These are phyloP conservation scores for Vesta saturnalis DNA, from an alignment of 2,888 invertebrate genomes.

Conservation along the genomic window DNA sequence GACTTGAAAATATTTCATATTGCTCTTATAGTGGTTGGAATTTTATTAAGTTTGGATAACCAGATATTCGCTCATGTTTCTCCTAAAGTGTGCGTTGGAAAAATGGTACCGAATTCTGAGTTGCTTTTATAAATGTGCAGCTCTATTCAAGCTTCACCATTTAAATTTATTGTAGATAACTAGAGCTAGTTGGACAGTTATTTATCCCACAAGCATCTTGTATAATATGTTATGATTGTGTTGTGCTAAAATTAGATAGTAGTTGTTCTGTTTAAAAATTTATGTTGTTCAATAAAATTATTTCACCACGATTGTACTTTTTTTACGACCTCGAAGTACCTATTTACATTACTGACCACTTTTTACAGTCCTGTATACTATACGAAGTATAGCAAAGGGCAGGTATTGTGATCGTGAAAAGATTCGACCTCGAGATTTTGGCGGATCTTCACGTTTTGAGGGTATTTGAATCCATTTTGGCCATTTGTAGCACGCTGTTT, in stretches of 20 bases:
- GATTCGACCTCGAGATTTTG: too few species aligned
- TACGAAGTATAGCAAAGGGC: too few species aligned
- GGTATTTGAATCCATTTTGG: too few species aligned
- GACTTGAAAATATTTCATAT: slow-evolving; percentile 25
- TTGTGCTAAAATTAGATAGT: slow-evolving; percentile 57
- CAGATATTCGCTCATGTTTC: slow-evolving; percentile 55
- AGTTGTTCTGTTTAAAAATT: slow-evolving; percentile 56
- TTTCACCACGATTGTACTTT: slow-evolving; percentile 59
- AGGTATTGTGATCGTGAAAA: too few species aligned
- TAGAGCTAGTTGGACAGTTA: slow-evolving; percentile 56
- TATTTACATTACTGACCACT: too few species aligned
- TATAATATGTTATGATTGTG: slow-evolving; percentile 60
- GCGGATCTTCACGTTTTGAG: too few species aligned
- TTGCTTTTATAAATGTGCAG: slow-evolving; percentile 21
- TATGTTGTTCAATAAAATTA: slow-evolving; percentile 52
- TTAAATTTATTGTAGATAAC: slow-evolving; percentile 43
- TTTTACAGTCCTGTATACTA: too few species aligned
- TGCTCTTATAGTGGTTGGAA: slow-evolving; percentile 21
- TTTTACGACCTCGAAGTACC: too few species aligned
- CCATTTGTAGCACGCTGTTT: too few species aligned
- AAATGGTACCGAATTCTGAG: slow-evolving; percentile 54
- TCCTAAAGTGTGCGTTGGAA: slow-evolving; percentile 52
- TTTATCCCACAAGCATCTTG: slow-evolving; percentile 58
- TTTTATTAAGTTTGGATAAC: slow-evolving; percentile 15
- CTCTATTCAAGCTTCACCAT: slow-evolving; percentile 33